phyloP scores from a whole-genome alignment of 2,113 vertebrate genomes.

The Seriola quinqueradiata region DNA sequence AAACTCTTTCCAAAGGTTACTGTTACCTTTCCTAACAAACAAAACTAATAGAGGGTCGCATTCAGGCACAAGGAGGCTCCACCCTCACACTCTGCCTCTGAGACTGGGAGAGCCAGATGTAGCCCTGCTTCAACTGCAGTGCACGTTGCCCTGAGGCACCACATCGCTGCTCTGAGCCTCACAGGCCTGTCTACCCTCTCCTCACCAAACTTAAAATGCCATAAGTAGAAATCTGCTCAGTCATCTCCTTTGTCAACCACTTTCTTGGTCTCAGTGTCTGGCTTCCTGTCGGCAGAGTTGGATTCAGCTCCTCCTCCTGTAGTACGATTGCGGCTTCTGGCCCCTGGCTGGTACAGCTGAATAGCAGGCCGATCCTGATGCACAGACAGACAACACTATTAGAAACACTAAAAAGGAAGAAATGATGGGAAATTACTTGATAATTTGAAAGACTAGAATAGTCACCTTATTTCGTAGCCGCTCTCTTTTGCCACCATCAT shows the following conservation, averaged over 20 bases:
- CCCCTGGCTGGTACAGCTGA: constrained; percentile 96
- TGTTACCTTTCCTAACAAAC: constrained; percentile 57
- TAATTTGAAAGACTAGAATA: not conserved
- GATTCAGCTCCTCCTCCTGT: constrained; percentile 70
- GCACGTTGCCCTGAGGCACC: constrained; percentile 32
- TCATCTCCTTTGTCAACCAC: constrained; percentile 87
- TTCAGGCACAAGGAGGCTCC: constrained; percentile 77
- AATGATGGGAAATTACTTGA: not conserved
- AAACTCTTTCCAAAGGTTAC: constrained; percentile 72
- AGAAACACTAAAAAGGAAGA: not conserved
- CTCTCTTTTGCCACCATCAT: constrained; percentile 91
- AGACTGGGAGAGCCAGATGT: constrained; percentile 54
- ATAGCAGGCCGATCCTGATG: constrained; percentile 96
- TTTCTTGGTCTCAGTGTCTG: constrained; percentile 88
- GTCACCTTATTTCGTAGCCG: constrained; percentile 95
- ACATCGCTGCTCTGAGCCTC: constrained; percentile 59
- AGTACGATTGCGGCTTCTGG: constrained; percentile 88
- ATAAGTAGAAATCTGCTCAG: constrained; percentile 59
- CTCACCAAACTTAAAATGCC: constrained; percentile 38
- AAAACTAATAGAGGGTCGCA: constrained; percentile 67
- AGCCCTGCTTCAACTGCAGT: constrained; percentile 39
- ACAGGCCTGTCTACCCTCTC: constrained; percentile 42
- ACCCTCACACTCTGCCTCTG: constrained; percentile 56
- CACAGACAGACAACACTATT: constrained; percentile 33
- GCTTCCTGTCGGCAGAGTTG: constrained; percentile 85